Percentiles rank a stretch among this genome's conserved stretches.
Evolutionary conservation across 1,140 invertebrate species (phyloP).

Genomic region (Brachionus paranguensis): DNA sequence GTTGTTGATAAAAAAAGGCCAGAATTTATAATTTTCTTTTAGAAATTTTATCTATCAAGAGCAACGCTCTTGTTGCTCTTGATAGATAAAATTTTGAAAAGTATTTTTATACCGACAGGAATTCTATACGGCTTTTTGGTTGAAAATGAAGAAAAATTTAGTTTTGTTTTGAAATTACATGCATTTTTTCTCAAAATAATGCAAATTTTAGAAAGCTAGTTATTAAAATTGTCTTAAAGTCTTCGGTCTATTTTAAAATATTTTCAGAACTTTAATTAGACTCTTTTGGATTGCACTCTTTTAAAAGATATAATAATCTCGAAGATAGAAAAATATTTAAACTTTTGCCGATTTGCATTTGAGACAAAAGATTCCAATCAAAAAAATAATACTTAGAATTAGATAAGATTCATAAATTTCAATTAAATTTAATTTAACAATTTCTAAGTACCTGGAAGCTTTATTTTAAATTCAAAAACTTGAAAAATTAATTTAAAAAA

Average conservation of each 20-base stretch:
- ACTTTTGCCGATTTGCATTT: too few species aligned
- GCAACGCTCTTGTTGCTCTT: background rate
- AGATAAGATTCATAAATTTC: too few species aligned
- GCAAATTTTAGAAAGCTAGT: background rate
- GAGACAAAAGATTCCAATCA: too few species aligned
- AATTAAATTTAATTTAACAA: too few species aligned
- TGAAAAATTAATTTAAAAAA: too few species aligned
- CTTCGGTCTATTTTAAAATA: background rate
- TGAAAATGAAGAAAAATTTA: background rate
- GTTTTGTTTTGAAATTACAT: constrained; percentile 22
- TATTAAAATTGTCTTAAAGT: background rate
- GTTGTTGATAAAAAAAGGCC: background rate
- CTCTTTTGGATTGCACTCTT: background rate
- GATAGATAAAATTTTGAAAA: background rate
- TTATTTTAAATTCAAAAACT: too few species aligned
- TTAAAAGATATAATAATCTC: too few species aligned
- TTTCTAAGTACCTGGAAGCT: too few species aligned
- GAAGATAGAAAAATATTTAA: too few species aligned
- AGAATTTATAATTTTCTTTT: background rate
- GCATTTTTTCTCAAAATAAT: background rate
- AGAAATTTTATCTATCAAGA: background rate
- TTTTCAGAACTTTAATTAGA: background rate
- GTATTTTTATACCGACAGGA: background rate
- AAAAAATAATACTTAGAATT: too few species aligned
- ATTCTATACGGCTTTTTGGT: background rate